Evolutionary conservation across 23 tunicate species (phyloP), one percentile per base, ranked within the genome.

Genomic region (Clavelina lepadiformis): DNA sequence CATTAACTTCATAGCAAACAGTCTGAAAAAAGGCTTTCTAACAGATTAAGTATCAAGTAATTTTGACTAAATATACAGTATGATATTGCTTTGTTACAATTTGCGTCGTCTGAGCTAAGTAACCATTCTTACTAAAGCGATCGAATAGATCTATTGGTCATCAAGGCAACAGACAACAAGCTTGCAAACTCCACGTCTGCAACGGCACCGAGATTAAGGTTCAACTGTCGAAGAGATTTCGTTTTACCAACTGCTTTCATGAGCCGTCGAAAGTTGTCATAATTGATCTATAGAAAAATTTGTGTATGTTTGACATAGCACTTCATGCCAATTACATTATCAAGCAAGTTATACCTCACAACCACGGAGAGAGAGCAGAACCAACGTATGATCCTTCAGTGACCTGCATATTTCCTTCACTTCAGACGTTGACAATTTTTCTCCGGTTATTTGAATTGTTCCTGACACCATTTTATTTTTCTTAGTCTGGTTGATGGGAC

Each of bases 311-410:
- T 8, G 15, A 41, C 11, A 41, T 15, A 41, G 13, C 11, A 41
- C 49, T 41, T 41, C 11, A 41, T 15, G 49, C 11, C 49, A 41
- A 41, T 13, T 8, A 6, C 60, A 7, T 54, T 54, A 13, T 13
- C 24, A 13, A 54, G 60, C 49, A 44, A 11, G 15, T 44, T 15
- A 44, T 22, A 75, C 81, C 63, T 63, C 53, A 46, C 85, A 79
- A 31, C 64, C 64, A n/a, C 85, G 68, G 24, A 79, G 70, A n/a
- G 85, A 79, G 2, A 79, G 76, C 20, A 69, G 51, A 5, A 63
- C 60, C 31, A 79, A 29, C 20, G 56, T 28, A 56, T 79, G 58
- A 3, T 46, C 31, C 41, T 56, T 69, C 64, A 79, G 37, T 0
- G 69, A 58, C 1, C 51, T 47, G 35, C 75, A 67, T 53, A 79